These are phyloP conservation scores for Oryzias curvinotus DNA, from an alignment of 2,113 vertebrate genomes.

Conservation along the genomic window DNA sequence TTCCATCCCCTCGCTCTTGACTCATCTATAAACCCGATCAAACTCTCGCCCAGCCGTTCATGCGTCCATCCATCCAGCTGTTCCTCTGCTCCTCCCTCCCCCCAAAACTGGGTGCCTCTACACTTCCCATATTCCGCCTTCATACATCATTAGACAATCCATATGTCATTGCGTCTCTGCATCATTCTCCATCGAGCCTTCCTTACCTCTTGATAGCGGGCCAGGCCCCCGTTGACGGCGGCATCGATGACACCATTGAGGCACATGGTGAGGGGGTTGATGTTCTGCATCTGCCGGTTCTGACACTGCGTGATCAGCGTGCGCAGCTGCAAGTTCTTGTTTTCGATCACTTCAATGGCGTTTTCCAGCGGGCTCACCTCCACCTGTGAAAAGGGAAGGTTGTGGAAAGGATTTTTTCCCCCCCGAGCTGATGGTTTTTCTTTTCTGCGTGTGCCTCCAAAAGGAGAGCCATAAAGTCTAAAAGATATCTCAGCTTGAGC, in stretches of 20 bases:
- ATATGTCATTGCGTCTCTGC: conserved; percentile 42
- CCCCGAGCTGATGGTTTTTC: not conserved
- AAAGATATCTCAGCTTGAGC: not conserved
- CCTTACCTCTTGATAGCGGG: conserved; percentile 95
- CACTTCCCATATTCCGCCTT: conserved; percentile 46
- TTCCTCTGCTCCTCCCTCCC: conserved; percentile 23
- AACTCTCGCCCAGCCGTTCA: conserved; percentile 17
- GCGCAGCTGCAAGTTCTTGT: conserved; percentile 95
- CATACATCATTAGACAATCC: conserved; percentile 60
- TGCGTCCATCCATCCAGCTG: conserved; percentile 42
- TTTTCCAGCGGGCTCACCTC: conserved; percentile 99
- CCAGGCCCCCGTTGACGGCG: conserved; percentile 95
- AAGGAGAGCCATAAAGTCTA: not conserved
- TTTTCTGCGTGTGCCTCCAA: not conserved
- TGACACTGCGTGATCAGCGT: conserved; percentile 95
- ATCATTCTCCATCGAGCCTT: conserved; percentile 28
- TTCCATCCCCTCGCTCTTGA: conserved; percentile 15
- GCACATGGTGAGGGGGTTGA: conserved; percentile 99
- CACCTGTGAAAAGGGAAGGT: conserved; percentile 73
- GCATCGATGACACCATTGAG: conserved; percentile 98
- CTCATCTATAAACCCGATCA: conserved; percentile 29
- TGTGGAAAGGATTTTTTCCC: not conserved
- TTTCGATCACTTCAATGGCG: conserved; percentile 96
- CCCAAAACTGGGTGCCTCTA: conserved; percentile 21
- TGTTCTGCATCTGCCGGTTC: conserved; percentile 94